Conservation (phyloP, 2,797 vertebrate species). For the Enteromius trimaculatus region DNA sequence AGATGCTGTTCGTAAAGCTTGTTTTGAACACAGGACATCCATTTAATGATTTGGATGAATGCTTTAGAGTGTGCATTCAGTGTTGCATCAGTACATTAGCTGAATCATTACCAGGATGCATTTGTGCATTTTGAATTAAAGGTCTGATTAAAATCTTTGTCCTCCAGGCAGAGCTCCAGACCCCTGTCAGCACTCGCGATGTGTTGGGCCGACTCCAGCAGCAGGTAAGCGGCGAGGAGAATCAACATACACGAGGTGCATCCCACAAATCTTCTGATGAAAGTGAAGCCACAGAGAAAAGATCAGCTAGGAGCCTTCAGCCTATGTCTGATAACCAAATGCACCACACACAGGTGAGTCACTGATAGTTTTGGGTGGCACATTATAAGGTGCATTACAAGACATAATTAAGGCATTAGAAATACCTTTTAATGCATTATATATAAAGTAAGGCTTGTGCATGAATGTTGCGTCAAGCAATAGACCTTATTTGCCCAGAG, state of each 20-base stretch:
- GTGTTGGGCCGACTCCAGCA: constrained; percentile 73
- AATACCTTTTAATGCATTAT: neutral
- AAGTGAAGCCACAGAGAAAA: neutral
- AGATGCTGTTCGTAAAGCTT: constrained; percentile 1
- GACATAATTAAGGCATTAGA: neutral
- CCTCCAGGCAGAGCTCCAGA: constrained; percentile 72
- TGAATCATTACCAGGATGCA: neutral
- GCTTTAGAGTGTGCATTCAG: neutral
- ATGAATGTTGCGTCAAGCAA: neutral
- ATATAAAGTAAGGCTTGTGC: neutral
- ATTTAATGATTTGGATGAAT: constrained; percentile 18
- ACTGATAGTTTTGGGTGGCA: neutral
- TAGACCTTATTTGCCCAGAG: neutral
- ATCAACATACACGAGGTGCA: constrained; percentile 50
- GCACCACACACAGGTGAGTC: constrained; percentile 33
- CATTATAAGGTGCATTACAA: neutral
- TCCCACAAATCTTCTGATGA: constrained; percentile 45
- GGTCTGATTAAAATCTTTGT: constrained; percentile 22
- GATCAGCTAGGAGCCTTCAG: neutral
- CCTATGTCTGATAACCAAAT: constrained; percentile 20
- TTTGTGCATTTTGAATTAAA: constrained; percentile 33
- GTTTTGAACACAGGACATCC: neutral
- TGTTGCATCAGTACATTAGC: constrained; percentile 22
- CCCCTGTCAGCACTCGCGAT: constrained; percentile 72
- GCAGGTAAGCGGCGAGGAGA: constrained; percentile 53